Evolutionary conservation across 2,113 vertebrate genomes (phyloP).

Genomic region (Crotalus helleri): DNA sequence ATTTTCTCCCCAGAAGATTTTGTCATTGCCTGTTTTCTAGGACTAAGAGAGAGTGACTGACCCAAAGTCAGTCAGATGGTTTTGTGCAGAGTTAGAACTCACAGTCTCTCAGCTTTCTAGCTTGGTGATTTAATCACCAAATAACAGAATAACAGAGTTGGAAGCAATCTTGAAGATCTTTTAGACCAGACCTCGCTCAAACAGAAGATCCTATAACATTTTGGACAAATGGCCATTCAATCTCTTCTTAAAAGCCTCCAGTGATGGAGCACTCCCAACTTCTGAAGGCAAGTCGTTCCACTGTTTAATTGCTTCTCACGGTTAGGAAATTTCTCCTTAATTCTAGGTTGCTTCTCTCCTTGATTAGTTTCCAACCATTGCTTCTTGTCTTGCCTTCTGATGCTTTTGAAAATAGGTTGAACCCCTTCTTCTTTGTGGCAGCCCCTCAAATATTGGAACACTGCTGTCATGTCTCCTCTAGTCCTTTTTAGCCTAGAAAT

Average conservation of each 20-base stretch:
- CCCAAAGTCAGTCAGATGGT: no score
- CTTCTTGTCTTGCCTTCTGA: not conserved
- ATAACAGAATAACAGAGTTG: no score
- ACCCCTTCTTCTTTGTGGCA: no score
- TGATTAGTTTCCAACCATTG: not conserved
- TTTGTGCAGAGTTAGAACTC: no score
- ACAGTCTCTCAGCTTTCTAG: no score
- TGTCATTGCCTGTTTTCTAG: no score
- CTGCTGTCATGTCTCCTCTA: not conserved
- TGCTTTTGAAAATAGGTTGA: not conserved
- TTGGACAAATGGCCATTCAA: not conserved
- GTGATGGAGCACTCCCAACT: not conserved
- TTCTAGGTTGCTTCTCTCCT: not conserved
- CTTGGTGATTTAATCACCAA: no score
- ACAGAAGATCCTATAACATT: not conserved
- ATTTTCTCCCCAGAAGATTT: not conserved
- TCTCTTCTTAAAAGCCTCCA: not conserved
- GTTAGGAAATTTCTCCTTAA: not conserved
- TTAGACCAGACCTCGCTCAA: not conserved
- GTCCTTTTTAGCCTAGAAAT: not conserved
- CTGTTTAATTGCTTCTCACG: not conserved
- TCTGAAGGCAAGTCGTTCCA: not conserved
- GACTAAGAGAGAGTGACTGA: no score
- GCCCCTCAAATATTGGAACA: not conserved
- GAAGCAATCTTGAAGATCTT: no score